Evolutionary conservation across 30 jellyfish, hydroid and myxozoan species (phyloP), one percentile per base, ranked within the genome.

Genomic region (Sanderia malayensis): DNA sequence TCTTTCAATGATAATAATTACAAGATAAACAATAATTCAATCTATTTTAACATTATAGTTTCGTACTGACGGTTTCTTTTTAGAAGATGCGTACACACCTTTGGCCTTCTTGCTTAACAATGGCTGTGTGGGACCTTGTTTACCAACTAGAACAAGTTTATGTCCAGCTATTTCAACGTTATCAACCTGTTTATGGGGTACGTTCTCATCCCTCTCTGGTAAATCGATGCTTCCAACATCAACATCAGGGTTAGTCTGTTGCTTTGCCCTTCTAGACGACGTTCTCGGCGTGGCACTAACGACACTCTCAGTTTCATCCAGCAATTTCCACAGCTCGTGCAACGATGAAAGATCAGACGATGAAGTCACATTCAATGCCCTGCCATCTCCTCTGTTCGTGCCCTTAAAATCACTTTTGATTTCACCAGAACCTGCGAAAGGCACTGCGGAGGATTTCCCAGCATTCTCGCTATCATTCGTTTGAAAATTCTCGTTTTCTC

Each of bases 301-400:
- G 29, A 74, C 61, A 34, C 85, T 64, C 31, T 78, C 87, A 1
- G 89, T 70, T 32, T 86, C 96, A 59, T 79, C 93, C 11, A 81
- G 83, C 4, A 89, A 31, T 57, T 31, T 85, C 95, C 95, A 85
- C 24, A 85, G 80, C 45, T 85, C 95, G n/a, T 63, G 84, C 63
- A 85, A 24, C 0, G 95, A 85, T 23, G 95, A 62, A 0, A 74
- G 63, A 0, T 74, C 80, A 4, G 95, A 85, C 8, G 87, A 74
- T 9, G 95, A 85, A 7, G 86, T 31, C 18, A 65, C 67, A 46
- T 46, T 65, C 41, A 31, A n/a, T n/a, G n/a, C n/a, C n/a, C n/a
- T n/a, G n/a, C n/a, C n/a, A n/a, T n/a, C n/a, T n/a, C n/a, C n/a
- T n/a, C n/a, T n/a, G n/a, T n/a, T n/a, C n/a, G n/a, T n/a, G n/a